Evolutionary conservation across 2,113 vertebrate species (phyloP).

Genomic region (Eulemur macaco): DNA sequence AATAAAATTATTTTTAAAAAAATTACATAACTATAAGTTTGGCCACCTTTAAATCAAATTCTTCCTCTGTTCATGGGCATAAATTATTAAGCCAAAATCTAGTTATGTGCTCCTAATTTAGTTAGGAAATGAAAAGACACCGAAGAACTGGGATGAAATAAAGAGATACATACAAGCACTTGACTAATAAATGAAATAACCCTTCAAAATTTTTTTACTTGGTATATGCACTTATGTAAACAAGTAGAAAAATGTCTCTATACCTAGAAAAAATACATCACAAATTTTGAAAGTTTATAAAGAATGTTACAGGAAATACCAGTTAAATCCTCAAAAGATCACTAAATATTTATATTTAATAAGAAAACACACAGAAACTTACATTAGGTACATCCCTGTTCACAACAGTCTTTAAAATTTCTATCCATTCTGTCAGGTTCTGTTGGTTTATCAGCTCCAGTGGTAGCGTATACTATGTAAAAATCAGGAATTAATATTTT

Average conservation of each 20-base stretch:
- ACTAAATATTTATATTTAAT: background rate
- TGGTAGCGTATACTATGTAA: constrained; percentile 94
- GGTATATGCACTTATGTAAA: background rate
- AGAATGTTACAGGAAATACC: background rate
- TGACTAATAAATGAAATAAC: background rate
- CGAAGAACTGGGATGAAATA: background rate
- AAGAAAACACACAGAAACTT: constrained; percentile 77
- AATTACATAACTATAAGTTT: background rate
- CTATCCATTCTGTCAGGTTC: constrained; percentile 98
- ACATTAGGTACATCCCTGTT: constrained; percentile 97
- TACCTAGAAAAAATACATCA: background rate
- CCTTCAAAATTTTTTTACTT: background rate
- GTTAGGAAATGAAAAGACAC: background rate
- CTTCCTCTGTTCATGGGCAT: background rate
- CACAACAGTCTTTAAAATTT: constrained; percentile 97
- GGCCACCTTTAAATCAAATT: background rate
- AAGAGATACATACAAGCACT: background rate
- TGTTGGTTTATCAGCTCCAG: constrained; percentile 98
- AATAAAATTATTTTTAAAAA: background rate
- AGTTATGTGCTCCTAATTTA: background rate
- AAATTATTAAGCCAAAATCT: background rate
- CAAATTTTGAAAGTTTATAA: background rate
- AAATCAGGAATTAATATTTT: constrained; percentile 49
- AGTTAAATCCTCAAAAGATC: background rate
- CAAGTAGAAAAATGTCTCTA: background rate